Conservation (phyloP, 1,140 invertebrate species). For the Leguminivora glycinivorella region DNA sequence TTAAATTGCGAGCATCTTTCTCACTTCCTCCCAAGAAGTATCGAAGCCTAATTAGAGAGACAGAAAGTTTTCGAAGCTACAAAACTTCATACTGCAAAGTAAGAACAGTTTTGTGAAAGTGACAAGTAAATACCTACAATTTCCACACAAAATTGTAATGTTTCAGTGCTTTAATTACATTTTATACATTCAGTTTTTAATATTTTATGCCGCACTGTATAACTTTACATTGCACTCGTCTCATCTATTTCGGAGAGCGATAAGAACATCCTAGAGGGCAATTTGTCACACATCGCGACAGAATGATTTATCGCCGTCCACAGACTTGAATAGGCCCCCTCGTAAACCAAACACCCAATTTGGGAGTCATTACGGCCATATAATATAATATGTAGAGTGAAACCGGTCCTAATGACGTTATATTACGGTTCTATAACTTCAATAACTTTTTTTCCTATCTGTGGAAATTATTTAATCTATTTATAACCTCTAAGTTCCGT, state of each 20-base stretch:
- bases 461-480: background rate
- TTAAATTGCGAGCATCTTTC: too few species aligned
- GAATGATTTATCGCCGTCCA: conserved; percentile 68
- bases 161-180: too few species aligned
- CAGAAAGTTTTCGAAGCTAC: too few species aligned
- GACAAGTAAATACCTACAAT: too few species aligned
- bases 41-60: too few species aligned
- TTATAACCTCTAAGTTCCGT: conserved; percentile 30
- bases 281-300: conserved; percentile 70
- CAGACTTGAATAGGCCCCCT: conserved; percentile 68
- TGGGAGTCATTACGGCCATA: conserved; percentile 60
- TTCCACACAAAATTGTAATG: too few species aligned
- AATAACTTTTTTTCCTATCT: background rate
- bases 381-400: conserved; percentile 51
- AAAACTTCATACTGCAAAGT: too few species aligned
- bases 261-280: conserved; percentile 42
- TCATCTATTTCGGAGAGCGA: background rate
- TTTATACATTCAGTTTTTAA: too few species aligned
- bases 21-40: too few species aligned
- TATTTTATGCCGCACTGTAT: too few species aligned
- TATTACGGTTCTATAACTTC: background rate
- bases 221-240: background rate
- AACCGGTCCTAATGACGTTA: conserved; percentile 31
- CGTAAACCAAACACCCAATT: conserved; percentile 69
- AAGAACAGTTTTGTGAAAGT: too few species aligned